Evolutionary conservation across 2,797 vertebrate genomes (phyloP), one percentile per base, ranked within the genome.

Genomic region (Lacerta agilis): DNA sequence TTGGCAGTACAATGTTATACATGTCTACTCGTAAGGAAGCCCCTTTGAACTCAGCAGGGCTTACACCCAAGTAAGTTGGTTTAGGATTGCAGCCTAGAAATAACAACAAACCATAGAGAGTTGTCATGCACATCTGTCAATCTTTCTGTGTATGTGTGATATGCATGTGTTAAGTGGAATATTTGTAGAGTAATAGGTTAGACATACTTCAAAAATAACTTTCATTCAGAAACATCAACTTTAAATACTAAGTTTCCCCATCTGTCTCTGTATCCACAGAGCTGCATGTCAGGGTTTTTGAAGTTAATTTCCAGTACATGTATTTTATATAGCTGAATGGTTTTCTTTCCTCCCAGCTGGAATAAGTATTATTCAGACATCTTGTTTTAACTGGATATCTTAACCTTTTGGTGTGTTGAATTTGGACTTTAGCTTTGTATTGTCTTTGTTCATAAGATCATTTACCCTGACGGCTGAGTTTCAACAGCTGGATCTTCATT

Each of bases 401-500:
- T 94, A 91, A 85, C 86, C 89, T 91, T 0, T 18, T 90, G n/a
- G 76, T 85, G 0, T 20, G 15, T 78, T 82, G 92, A 91, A 93
- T 91, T 91, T 92, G 90, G 89, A 77, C 73, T 86, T 66, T 79
- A 61, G 79, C 69, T 88, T 88, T 91, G 41, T 86, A 64, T 73
- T 89, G 86, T 91, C 91, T 91, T 88, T 91, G 76, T 85, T 43
- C 8, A 11, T 92, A 92, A 87, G 81, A 6, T 87, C 88, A 66
- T 83, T 75, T 89, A 75, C 79, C 87, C 91, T 94, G 1, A 95
- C 90, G 93, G 86, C 86, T 89, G 0, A 0, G 80, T 82, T 2
- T 82, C 81, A 87, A 81, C 90, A 91, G 90, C 90, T 91, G 88
- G 90, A 93, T 75, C 8, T 0, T 5, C n/a, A 43, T 94, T 95